These are phyloP conservation scores for Phasia obesa DNA, from an alignment of 2,888 invertebrate genomes.

Conservation along the genomic window DNA sequence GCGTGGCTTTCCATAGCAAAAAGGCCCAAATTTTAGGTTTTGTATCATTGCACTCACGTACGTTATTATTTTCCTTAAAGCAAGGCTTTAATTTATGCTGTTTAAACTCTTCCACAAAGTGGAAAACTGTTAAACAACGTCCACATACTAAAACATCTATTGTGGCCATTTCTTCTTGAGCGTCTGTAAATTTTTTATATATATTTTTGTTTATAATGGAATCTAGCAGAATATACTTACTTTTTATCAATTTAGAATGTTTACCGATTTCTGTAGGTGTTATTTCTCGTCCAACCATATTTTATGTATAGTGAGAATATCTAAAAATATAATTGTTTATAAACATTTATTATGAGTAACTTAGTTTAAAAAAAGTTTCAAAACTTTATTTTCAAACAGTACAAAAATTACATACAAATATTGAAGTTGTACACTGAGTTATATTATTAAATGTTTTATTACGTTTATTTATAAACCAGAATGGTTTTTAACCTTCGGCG, in stretches of 20 bases:
- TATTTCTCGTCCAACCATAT: constrained; percentile 82
- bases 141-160: constrained; percentile 92
- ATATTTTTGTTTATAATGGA: not conserved
- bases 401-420: no score
- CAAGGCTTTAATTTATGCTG: constrained; percentile 85
- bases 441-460: no score
- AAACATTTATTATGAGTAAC: no score
- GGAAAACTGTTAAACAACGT: constrained; percentile 90
- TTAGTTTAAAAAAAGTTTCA: no score
- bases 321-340: not conserved
- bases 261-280: constrained; percentile 86
- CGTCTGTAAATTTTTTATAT: constrained; percentile 83
- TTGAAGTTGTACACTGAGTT: no score
- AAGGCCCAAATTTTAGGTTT: constrained; percentile 94
- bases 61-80: constrained; percentile 82
- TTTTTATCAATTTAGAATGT: constrained; percentile 86
- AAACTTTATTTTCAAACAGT: no score
- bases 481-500: no score
- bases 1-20: constrained; percentile 89
- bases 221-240: constrained; percentile 78
- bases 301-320: not conserved
- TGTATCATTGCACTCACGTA: constrained; percentile 86
- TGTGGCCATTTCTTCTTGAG: constrained; percentile 89
- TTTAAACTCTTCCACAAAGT: constrained; percentile 90
- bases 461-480: no score